These are phyloP conservation scores for Cryptomyrus ogoouensis DNA, from an alignment of 2,113 vertebrate genomes.

Conservation along the genomic window DNA sequence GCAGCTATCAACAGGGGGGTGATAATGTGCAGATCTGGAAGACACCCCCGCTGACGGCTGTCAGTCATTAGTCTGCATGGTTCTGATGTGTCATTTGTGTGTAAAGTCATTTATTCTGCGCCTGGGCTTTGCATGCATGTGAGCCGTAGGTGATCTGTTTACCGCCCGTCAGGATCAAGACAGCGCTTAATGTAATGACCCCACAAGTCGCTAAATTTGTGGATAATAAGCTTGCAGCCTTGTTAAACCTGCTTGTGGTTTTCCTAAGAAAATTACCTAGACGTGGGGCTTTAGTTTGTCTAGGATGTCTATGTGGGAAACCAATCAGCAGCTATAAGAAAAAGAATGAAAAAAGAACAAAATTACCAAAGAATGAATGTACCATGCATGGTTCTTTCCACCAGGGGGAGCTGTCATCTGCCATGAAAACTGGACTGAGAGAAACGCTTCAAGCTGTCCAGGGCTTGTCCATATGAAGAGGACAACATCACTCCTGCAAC, in stretches of 20 bases:
- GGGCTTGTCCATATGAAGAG: background rate
- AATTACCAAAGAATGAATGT: background rate
- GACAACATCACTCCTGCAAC: background rate
- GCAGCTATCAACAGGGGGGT: background rate
- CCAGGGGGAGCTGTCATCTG: background rate
- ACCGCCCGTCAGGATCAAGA: background rate
- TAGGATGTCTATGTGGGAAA: background rate
- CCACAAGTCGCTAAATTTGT: background rate
- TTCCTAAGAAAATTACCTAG: background rate
- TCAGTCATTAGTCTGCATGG: background rate
- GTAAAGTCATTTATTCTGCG: background rate
- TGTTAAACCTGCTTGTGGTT: background rate
- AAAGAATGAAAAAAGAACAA: background rate
- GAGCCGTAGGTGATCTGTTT: background rate
- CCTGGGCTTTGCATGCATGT: background rate
- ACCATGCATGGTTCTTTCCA: background rate
- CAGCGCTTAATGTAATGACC: background rate
- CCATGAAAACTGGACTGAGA: background rate
- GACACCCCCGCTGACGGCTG: background rate
- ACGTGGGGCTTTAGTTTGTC: background rate
- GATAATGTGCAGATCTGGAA: background rate
- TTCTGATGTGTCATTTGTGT: background rate
- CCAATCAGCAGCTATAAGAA: background rate
- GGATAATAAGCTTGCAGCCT: background rate
- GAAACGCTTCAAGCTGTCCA: background rate